phyloP scores from a whole-genome alignment of 2,888 invertebrate genomes.

The Yponomeuta evonymella region DNA sequence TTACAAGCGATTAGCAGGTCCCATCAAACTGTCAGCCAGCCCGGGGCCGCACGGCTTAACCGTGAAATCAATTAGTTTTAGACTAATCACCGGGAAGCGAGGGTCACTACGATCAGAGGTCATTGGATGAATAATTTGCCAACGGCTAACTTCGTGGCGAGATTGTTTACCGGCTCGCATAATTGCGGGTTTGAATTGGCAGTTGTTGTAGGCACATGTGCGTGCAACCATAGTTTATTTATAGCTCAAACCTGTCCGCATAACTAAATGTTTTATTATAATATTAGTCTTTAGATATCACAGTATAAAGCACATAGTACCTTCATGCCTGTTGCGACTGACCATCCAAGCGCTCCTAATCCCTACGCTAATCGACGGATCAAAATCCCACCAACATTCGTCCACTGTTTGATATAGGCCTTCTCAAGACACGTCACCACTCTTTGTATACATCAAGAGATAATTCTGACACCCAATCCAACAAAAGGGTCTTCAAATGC shows the following conservation, averaged over 20 bases:
- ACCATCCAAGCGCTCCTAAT: no score
- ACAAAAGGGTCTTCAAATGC: no score
- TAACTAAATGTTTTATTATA: no score
- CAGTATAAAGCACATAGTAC: no score
- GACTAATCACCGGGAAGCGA: conserved; percentile 48
- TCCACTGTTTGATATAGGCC: neutral
- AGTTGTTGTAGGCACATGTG: neutral
- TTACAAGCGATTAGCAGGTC: conserved; percentile 27
- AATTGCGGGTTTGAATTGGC: conserved; percentile 8
- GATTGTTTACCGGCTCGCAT: conserved; percentile 14
- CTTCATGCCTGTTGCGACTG: no score
- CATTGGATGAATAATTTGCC: conserved; percentile 48
- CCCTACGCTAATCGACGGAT: no score
- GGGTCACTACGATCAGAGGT: conserved; percentile 43
- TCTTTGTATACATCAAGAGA: neutral
- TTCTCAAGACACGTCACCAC: no score
- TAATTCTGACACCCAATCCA: neutral
- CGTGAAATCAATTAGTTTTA: conserved; percentile 54
- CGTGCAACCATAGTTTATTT: neutral
- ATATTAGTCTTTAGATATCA: no score
- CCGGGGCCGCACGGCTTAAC: conserved; percentile 22
- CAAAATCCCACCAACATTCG: neutral
- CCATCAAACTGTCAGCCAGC: conserved; percentile 21
- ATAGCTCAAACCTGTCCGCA: neutral
- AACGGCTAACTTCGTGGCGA: conserved; percentile 29